These are phyloP conservation scores for Ligdia adustata DNA, from an alignment of 2,888 invertebrate genomes.

Conservation along the genomic window DNA sequence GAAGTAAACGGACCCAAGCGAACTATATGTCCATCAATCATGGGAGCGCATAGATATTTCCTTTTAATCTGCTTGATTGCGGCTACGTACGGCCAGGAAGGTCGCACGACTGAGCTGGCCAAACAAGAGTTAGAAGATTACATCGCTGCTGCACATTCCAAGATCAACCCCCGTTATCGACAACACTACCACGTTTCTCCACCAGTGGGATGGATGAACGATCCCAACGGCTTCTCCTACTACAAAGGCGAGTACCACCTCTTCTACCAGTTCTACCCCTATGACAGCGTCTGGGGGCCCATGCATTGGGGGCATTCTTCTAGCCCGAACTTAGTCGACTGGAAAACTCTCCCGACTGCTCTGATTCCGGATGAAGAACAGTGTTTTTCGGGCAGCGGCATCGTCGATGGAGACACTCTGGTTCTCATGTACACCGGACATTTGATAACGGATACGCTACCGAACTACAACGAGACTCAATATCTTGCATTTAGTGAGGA, in stretches of 20 bases:
- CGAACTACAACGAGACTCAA: conserved; percentile 63
- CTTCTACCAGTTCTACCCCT: conserved; percentile 82
- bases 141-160: conserved; percentile 54
- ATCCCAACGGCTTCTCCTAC: conserved; percentile 82
- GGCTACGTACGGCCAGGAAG: conserved; percentile 37
- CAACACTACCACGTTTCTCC: conserved; percentile 68
- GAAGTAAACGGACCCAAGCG: conserved; percentile 5
- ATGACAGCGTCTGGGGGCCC: conserved; percentile 70
- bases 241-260: conserved; percentile 79
- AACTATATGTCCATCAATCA: conserved; percentile 13
- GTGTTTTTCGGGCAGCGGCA: conserved; percentile 78
- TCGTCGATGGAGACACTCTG: conserved; percentile 61
- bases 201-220: conserved; percentile 83
- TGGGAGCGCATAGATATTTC: conserved; percentile 22
- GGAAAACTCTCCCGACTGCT: conserved; percentile 77
- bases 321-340: conserved; percentile 75
- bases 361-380: conserved; percentile 70
- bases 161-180: conserved; percentile 65
- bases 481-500: conserved; percentile 70
- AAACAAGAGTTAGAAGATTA: conserved; percentile 60
- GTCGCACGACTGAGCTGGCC: conserved; percentile 41
- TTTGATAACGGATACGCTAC: conserved; percentile 47
- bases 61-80: conserved; percentile 42
- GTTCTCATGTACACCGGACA: conserved; percentile 72
- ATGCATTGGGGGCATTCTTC: conserved; percentile 83